phyloP scores from a whole-genome alignment of 2,113 vertebrate genomes.

The Marcusenius ussheri region DNA sequence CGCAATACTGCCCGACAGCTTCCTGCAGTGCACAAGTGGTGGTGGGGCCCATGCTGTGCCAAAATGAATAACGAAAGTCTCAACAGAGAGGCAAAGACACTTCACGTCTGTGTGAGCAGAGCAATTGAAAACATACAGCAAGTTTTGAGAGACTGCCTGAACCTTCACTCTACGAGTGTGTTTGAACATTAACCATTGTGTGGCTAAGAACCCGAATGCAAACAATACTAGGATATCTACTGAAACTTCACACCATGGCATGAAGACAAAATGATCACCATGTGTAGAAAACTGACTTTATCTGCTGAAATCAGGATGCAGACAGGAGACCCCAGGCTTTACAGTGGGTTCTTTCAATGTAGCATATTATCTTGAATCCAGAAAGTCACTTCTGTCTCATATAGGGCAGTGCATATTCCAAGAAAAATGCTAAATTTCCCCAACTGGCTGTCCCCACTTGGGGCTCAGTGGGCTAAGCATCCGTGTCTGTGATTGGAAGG shows the following conservation, averaged over 20 bases:
- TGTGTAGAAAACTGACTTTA: background rate
- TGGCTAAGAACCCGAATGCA: background rate
- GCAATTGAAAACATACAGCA: background rate
- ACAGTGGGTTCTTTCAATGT: background rate
- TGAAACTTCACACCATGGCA: background rate
- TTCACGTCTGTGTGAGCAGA: background rate
- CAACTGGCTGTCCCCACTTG: background rate
- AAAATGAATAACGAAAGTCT: background rate
- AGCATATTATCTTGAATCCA: background rate
- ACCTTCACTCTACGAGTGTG: background rate
- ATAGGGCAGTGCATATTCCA: background rate
- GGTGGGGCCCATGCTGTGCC: background rate
- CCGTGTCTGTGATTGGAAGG: too few species aligned
- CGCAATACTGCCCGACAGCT: background rate
- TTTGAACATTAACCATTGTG: background rate
- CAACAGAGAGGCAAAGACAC: background rate
- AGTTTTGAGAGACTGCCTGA: background rate
- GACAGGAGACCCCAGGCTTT: background rate
- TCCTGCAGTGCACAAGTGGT: background rate
- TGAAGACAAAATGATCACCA: background rate
- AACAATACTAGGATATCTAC: background rate
- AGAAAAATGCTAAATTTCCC: background rate
- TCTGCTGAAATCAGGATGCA: background rate
- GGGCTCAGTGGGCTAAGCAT: too few species aligned
- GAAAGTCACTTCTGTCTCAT: background rate